phyloP scores from a whole-genome alignment of 2,888 invertebrate species.

The Helleia helle region DNA sequence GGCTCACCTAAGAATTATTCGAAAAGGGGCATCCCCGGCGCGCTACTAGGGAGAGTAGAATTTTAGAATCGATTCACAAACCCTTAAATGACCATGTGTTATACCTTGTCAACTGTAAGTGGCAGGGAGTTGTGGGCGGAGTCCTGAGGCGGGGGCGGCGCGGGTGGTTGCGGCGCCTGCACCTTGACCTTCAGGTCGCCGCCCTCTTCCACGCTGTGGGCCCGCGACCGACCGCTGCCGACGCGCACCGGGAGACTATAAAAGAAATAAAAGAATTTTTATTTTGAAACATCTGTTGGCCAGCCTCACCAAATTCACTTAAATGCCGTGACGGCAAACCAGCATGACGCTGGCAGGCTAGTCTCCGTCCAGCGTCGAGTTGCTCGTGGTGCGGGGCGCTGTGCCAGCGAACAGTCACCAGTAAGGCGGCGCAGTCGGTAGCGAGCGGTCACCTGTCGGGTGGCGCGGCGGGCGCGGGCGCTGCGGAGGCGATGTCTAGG shows the following conservation, averaged over 20 bases:
- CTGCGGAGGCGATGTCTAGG: constrained; percentile 53
- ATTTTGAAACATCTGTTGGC: too few relatives aligned
- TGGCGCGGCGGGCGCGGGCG: constrained; percentile 7
- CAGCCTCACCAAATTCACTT: too few relatives aligned
- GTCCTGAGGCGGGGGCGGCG: constrained; percentile 8
- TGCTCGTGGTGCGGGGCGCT: too few relatives aligned
- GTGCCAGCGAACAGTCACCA: neutral
- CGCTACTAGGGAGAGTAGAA: too few relatives aligned
- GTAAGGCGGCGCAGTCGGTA: neutral
- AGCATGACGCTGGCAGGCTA: too few relatives aligned
- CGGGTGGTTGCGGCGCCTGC: neutral
- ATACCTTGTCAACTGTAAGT: constrained; percentile 61
- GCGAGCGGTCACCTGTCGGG: neutral
- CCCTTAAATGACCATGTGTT: too few relatives aligned
- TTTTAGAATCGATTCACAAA: too few relatives aligned
- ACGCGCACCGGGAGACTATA: constrained; percentile 9
- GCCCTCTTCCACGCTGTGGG: constrained; percentile 41
- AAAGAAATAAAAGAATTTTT: neutral
- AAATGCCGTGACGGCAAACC: too few relatives aligned
- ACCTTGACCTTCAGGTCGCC: constrained; percentile 16
- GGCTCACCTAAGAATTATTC: too few relatives aligned
- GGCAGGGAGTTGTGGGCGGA: constrained; percentile 40
- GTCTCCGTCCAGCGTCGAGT: too few relatives aligned
- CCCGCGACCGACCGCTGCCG: constrained; percentile 29
- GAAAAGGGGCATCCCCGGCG: too few relatives aligned